Evolutionary conservation across 1,140 invertebrate genomes (phyloP).

Genomic region (Aphis gossypii): DNA sequence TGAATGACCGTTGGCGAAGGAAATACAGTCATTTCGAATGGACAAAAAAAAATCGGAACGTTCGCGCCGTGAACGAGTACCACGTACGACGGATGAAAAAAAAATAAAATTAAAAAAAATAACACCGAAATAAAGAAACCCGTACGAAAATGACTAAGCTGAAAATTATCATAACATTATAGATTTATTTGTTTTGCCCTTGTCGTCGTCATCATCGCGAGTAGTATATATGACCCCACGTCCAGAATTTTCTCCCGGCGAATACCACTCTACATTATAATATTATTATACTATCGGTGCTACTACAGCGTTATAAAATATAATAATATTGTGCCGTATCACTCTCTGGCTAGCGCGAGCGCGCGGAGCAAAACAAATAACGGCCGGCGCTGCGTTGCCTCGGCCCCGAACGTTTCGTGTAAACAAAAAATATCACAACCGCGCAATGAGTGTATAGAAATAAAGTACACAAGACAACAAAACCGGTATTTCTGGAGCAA

Average conservation of each 20-base stretch:
- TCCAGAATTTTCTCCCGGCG: constrained; percentile 23
- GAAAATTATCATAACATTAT: constrained; percentile 57
- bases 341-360: neutral
- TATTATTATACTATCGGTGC: neutral
- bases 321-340: constrained; percentile 32
- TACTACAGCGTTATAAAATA: neutral
- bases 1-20: constrained; percentile 16
- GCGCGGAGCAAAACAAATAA: neutral
- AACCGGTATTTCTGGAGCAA: constrained; percentile 55
- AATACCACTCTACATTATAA: neutral
- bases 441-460: neutral
- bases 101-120: neutral
- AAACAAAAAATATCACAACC: constrained; percentile 32
- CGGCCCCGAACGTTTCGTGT: constrained; percentile 37
- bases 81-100: neutral
- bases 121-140: constrained; percentile 22
- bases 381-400: neutral
- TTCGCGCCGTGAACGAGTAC: neutral
- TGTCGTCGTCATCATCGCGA: neutral
- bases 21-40: neutral
- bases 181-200: constrained; percentile 57
- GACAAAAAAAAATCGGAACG: neutral
- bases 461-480: neutral
- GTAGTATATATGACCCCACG: neutral
- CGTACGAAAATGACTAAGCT: constrained; percentile 51